phyloP scores from a whole-genome alignment of 2,888 invertebrate species.

The Muschampia plurimacula region DNA sequence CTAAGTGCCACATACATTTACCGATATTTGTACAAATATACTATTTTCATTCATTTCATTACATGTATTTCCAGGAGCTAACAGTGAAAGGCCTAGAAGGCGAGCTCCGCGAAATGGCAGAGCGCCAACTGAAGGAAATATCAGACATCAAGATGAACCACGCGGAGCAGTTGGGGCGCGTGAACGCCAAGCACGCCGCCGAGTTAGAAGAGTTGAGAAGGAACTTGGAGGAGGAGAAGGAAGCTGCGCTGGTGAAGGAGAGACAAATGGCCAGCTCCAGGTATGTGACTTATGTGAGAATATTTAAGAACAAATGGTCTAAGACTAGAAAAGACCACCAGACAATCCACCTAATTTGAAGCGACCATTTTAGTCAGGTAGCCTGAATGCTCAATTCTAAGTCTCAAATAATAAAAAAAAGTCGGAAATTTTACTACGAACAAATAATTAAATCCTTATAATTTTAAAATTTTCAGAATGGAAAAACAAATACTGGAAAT shows the following conservation, averaged over 20 bases:
- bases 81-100: slow-evolving; percentile 95
- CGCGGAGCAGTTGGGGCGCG: slow-evolving; percentile 69
- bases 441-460: too few relatives aligned
- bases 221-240: slow-evolving; percentile 75
- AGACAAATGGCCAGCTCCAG: slow-evolving; percentile 76
- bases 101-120: slow-evolving; percentile 92
- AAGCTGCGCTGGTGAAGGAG: slow-evolving; percentile 74
- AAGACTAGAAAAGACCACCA: too few relatives aligned
- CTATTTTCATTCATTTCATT: neutral
- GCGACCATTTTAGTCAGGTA: too few relatives aligned
- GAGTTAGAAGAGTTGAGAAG: slow-evolving; percentile 85
- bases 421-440: too few relatives aligned
- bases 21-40: too few relatives aligned
- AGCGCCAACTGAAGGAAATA: slow-evolving; percentile 88
- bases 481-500: slow-evolving; percentile 78
- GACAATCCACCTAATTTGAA: too few relatives aligned
- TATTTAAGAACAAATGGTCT: too few relatives aligned
- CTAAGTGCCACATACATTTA: too few relatives aligned
- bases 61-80: slow-evolving; percentile 85
- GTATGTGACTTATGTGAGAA: slow-evolving; percentile 47
- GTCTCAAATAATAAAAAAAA: too few relatives aligned
- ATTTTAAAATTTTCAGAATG: slow-evolving; percentile 54
- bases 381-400: too few relatives aligned
- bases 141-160: slow-evolving; percentile 80
- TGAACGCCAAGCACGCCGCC: slow-evolving; percentile 72